Conservation (phyloP, 2,113 vertebrate genomes). For the Crotalus horridus region DNA sequence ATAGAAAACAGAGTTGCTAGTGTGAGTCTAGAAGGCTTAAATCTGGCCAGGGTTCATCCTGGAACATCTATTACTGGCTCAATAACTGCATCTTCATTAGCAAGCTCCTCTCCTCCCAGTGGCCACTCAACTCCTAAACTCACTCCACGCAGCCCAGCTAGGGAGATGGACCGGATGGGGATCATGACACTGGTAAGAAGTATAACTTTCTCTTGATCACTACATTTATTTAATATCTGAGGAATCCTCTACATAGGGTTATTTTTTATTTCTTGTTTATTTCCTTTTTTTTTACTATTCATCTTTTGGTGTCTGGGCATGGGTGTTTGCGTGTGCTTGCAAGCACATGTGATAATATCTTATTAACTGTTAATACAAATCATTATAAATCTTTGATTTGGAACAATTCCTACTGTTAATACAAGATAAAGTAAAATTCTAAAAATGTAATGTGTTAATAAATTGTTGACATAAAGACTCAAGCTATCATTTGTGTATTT, state of each 20-base stretch:
- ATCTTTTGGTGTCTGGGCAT: background rate
- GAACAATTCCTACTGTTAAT: background rate
- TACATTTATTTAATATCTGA: background rate
- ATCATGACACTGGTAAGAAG: constrained; percentile 91
- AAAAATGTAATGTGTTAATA: background rate
- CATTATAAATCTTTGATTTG: background rate
- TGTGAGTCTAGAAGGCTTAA: constrained; percentile 94
- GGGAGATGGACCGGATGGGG: constrained; percentile 98
- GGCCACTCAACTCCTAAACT: constrained; percentile 96
- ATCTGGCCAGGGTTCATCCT: constrained; percentile 88
- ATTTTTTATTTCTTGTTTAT: background rate
- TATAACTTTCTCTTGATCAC: background rate
- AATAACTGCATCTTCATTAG: constrained; percentile 91
- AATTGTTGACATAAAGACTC: background rate
- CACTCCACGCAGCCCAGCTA: constrained; percentile 88
- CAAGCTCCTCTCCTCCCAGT: constrained; percentile 96
- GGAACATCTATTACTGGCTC: constrained; percentile 94
- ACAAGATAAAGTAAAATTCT: background rate
- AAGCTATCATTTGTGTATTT: constrained; percentile 15
- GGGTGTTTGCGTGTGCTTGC: background rate
- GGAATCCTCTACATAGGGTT: background rate
- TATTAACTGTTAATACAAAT: background rate
- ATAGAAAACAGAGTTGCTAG: constrained; percentile 97
- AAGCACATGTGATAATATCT: background rate
- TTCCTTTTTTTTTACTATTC: background rate